phyloP scores from a whole-genome alignment of 2,888 invertebrate species.

The Andrena camellia region DNA sequence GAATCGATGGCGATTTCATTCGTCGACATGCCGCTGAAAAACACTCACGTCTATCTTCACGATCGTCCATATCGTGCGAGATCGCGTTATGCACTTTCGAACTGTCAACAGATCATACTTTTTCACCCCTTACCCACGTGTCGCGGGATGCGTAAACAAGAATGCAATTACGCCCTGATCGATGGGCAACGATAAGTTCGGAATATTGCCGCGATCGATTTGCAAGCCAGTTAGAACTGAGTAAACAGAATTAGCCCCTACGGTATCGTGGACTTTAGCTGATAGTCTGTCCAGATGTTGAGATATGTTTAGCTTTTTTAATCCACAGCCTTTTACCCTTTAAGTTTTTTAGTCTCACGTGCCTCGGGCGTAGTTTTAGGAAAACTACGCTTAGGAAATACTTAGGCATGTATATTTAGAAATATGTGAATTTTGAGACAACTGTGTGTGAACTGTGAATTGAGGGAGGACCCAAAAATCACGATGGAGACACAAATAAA shows the following conservation, averaged over 20 bases:
- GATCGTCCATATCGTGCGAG: conserved; percentile 4
- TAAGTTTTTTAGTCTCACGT: too few species aligned
- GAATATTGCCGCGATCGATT: neutral
- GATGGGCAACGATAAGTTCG: neutral
- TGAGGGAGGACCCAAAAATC: too few species aligned
- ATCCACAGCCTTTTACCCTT: too few species aligned
- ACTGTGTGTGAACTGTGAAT: too few species aligned
- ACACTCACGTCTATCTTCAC: neutral
- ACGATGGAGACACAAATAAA: too few species aligned
- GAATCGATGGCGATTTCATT: conserved; percentile 38
- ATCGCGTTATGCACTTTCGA: conserved; percentile 1
- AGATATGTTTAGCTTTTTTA: too few species aligned
- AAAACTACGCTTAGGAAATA: too few species aligned
- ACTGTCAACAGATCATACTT: conserved; percentile 13
- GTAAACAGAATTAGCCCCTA: neutral
- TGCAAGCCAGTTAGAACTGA: neutral
- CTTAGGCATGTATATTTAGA: too few species aligned
- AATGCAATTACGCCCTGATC: conserved; percentile 3
- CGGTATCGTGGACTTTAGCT: neutral
- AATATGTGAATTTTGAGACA: too few species aligned
- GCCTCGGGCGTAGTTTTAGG: too few species aligned
- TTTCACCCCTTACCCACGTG: too few species aligned
- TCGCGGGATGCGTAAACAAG: neutral
- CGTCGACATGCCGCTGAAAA: conserved; percentile 1
- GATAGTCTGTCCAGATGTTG: too few species aligned